Base-by-base conservation (phyloP, 2,113 vertebrate genomes). In the Pogona vitticeps region DNA sequence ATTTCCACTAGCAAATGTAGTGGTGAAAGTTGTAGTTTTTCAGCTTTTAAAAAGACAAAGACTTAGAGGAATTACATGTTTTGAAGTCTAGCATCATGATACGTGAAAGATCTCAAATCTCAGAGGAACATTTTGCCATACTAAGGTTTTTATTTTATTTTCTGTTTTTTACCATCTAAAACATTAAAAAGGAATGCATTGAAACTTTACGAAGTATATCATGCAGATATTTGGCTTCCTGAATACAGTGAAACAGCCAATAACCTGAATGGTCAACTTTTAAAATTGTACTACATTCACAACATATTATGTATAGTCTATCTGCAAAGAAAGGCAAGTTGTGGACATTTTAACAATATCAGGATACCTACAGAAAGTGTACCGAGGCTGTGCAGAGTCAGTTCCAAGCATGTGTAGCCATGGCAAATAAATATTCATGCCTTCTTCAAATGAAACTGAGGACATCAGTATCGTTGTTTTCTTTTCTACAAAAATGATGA, bases 181-280 rank as follows among this genome's bases (percentile, higher is more conserved):
- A 92, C 80, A 81, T 59, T 86, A 91, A 76, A 88, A 86, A 90
- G 92, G 93, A 96, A 96, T 95, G 94, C 91, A 90, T 85, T 78
- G 90, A 94, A 95, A 93, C 81, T 21, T 92, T 82, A 91, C 72
- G n/a, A 91, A 86, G 70, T 86, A 77, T 92, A 80, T 70, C 90
- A 89, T 94, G 94, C 95, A 94, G 77, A 82, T 63, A 80, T 88
- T 87, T 94, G 89, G 89, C 82, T 88, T 93, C 40, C 86, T 1
- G 75, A 78, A 89, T 78, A 85, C 13, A 46, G 85, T 80, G 83
- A 85, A 88, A 86, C 87, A 92, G 88, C 79, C 89, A 91, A 2
- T 61, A 71, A 84, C 31, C 68, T 28, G 46, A 92, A 20, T 52
- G 83, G 85, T 82, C 59, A 78, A 38, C 46, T 81, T 33, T 46